A percentile compares a stretch with the other conserved stretches of the same genome.
phyloP scores from a whole-genome alignment of 2,113 vertebrate genomes.

The Carassius carassius region DNA sequence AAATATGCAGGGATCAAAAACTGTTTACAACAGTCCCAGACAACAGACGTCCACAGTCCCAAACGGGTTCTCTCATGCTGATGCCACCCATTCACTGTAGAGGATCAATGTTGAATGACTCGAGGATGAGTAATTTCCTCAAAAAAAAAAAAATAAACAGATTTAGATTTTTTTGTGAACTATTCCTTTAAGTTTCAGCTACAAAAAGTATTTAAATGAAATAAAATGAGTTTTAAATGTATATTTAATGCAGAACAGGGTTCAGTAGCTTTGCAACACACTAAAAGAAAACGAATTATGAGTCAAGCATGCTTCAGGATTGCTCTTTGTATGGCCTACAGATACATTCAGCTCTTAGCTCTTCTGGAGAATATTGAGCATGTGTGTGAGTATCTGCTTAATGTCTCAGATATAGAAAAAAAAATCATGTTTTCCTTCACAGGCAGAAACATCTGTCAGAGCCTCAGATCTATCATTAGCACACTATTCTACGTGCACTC shows the following conservation, averaged over 20 bases:
- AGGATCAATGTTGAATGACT: background rate
- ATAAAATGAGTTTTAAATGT: too few species aligned
- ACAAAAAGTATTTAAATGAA: too few species aligned
- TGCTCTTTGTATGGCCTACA: background rate
- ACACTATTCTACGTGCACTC: constrained; percentile 43
- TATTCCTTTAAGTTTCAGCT: too few species aligned
- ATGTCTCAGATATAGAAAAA: constrained; percentile 50
- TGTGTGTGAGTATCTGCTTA: constrained; percentile 51
- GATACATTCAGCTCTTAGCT: background rate
- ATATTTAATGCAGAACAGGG: background rate
- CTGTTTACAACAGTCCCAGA: background rate
- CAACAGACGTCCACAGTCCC: background rate
- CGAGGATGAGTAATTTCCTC: too few species aligned
- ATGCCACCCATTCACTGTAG: too few species aligned
- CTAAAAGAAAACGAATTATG: background rate
- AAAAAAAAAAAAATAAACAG: too few species aligned
- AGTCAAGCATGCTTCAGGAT: background rate
- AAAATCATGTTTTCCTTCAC: constrained; percentile 53
- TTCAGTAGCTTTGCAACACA: background rate
- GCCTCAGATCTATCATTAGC: constrained; percentile 52
- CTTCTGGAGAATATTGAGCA: constrained; percentile 26
- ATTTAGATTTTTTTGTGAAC: background rate
- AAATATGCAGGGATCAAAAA: background rate
- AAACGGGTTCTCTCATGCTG: background rate
- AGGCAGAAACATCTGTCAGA: constrained; percentile 61